Percentiles rank a stretch among this genome's conserved stretches.
Evolutionary conservation across 2,888 invertebrate species (phyloP).

Genomic region (Tanaodytes sp.): DNA sequence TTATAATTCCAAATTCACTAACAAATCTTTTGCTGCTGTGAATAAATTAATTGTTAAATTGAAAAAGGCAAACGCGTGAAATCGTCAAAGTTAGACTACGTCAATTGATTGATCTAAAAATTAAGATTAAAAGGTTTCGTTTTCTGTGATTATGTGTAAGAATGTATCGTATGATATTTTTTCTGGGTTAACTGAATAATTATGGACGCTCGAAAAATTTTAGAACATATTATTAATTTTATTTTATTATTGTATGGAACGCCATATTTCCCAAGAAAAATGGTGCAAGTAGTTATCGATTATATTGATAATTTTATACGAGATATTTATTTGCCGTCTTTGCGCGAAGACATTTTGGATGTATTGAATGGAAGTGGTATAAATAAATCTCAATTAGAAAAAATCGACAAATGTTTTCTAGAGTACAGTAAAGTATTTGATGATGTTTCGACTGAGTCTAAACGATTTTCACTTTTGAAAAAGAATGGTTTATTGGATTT

Average conservation of each 20-base stretch:
- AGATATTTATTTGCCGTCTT: conserved; percentile 9
- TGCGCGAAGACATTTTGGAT: conserved; percentile 3
- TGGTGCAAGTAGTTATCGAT: conserved; percentile 11
- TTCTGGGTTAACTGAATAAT: too few species aligned
- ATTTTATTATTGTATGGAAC: conserved; percentile 8
- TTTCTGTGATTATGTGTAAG: too few species aligned
- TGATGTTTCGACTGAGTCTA: conserved; percentile 13
- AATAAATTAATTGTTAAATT: conserved; percentile 14
- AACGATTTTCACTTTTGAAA: conserved; percentile 13
- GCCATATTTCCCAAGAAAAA: conserved; percentile 9
- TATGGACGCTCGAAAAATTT: not conserved
- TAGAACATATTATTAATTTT: conserved; percentile 3
- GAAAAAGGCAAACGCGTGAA: not conserved
- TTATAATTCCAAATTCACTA: conserved; percentile 3
- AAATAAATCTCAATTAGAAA: not conserved
- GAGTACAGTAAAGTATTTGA: conserved; percentile 19
- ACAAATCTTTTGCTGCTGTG: conserved; percentile 4
- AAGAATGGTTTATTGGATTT: conserved; percentile 5
- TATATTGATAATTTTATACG: conserved; percentile 11
- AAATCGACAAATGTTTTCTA: conserved; percentile 16
- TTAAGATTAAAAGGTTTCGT: too few species aligned
- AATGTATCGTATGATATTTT: too few species aligned
- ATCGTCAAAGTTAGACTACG: too few species aligned
- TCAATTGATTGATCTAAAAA: too few species aligned
- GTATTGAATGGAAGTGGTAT: not conserved